Base-by-base conservation (phyloP, 2,888 invertebrate genomes). In the Kuschelorhynchus macadamiae region DNA sequence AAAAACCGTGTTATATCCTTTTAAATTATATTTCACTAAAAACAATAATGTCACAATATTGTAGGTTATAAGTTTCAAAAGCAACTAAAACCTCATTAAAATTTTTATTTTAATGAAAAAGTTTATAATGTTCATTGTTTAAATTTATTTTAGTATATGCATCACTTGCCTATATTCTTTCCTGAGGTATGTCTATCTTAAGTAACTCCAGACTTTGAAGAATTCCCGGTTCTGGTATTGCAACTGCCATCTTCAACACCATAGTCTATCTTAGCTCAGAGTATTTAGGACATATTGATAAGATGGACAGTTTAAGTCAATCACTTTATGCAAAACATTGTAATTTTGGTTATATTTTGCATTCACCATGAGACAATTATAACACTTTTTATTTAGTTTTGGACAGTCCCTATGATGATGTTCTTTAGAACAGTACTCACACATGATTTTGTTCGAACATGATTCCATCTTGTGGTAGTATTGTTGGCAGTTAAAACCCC, bases 21-120 rank as follows among this genome's bases (percentile, higher is more conserved):
- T 42, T 42, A 42, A 5, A 42, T 42, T 12, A 42, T 42, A 5
- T 16, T 42, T 42, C 42, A 42, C 42, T 42, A 14, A 42, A 42
- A 16, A 42, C 17, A 5, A 42, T 42, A 3, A 42, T 42, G n/a
- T 42, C 42, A 42, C 42, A 42, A 14, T 42, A 11, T 14, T 42
- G 9, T 3, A 42, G 25, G 7, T 25, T 25, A 25, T 25, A 25
- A 3, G 25, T 25, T 25, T 25, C 25, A 25, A 25, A 25, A 5
- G 25, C 2, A 16, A 16, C 11, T 42, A 42, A 36, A 36, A 36
- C 4, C 36, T 36, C 16, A 11, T 42, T n/a, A 36, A 36, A n/a
- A n/a, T 36, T 36, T 36, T 25, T 25, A 25, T 25, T 25, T 7
- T 25, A 25, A 25, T 25, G 7, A 5, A 5, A 25, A 25, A 25